Evolutionary conservation across 1,140 invertebrate genomes (phyloP).

Genomic region (Pseudomyrmex sp.): DNA sequence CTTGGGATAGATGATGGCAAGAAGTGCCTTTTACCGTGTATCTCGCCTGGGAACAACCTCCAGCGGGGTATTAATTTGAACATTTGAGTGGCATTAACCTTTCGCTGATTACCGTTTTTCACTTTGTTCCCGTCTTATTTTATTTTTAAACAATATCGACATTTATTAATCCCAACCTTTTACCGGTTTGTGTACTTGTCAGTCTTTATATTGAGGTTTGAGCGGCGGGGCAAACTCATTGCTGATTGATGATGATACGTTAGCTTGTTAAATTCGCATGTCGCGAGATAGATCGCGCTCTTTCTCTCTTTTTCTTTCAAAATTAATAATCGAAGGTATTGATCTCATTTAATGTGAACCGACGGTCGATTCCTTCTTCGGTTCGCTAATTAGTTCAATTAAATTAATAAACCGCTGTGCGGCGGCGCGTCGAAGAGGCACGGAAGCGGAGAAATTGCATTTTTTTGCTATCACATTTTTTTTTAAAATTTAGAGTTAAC

Average conservation of each 20-base stretch:
- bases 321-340: neutral
- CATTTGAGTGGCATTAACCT: too few relatives aligned
- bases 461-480: slow-evolving; percentile 45
- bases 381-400: slow-evolving; percentile 48
- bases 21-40: neutral
- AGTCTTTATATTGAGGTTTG: too few relatives aligned
- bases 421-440: neutral
- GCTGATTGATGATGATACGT: slow-evolving; percentile 14
- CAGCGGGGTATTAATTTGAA: too few relatives aligned
- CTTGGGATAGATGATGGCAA: neutral
- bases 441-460: slow-evolving; percentile 27
- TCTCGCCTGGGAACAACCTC: too few relatives aligned
- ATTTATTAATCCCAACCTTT: too few relatives aligned
- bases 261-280: neutral
- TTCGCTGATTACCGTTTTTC: too few relatives aligned
- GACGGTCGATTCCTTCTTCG: slow-evolving; percentile 1
- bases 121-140: too few relatives aligned
- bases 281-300: neutral
- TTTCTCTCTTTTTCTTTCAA: neutral
- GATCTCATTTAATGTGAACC: slow-evolving; percentile 24
- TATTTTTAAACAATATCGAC: too few relatives aligned
- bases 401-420: slow-evolving; percentile 30
- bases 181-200: too few relatives aligned
- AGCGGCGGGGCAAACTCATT: too few relatives aligned
- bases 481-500: slow-evolving; percentile 6